Base-by-base conservation (phyloP, 2,888 invertebrate species). In the Ennomos fuscantarius region DNA sequence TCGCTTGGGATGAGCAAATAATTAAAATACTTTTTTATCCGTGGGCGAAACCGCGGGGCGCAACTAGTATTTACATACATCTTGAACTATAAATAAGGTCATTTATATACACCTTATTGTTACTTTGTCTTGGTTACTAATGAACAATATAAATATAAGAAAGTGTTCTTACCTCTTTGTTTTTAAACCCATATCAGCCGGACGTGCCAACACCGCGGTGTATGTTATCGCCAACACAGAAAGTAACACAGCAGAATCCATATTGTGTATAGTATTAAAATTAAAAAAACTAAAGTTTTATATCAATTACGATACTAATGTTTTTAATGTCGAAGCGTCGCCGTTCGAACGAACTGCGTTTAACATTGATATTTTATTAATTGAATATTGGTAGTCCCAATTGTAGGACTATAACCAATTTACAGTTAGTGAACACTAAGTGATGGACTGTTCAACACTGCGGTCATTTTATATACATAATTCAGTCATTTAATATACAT, bases 351-450 rank as follows among this genome's bases (percentile, higher is more conserved):
- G 48, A 43, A 55, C 48, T 43, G 48, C 40, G 32, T 6, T 35
- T 34, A 50, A 37, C 31, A 24, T 52, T 58, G 35, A 37, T 45
- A 43, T 42, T 41, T 42, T 43, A 13, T 41, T 9, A 50, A 55
- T 44, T 53, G 41, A 57, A 45, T 71, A 71, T 72, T 74, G 73
- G 74, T 72, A 24, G 66, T 65, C 77, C 73, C 63, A 67, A 66
- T 39, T 58, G 45, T 47, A 74, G 73, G 73, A 73, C 76, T 77
- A 75, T 77, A 24, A 76, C 74, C 78, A 74, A 75, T 67, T 66
- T 66, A 60, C 69, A 66, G 68, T 68, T 53, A 54, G 39, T 66
- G 62, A 65, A 69, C 65, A 68, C 68, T 74, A 68, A 68, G 55
- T 61, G 43, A 45, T 60, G 43, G 33, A 11, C 15, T 6, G 24